phyloP scores from a whole-genome alignment of 2,888 invertebrate species.

The Drosophila multiciliata region DNA sequence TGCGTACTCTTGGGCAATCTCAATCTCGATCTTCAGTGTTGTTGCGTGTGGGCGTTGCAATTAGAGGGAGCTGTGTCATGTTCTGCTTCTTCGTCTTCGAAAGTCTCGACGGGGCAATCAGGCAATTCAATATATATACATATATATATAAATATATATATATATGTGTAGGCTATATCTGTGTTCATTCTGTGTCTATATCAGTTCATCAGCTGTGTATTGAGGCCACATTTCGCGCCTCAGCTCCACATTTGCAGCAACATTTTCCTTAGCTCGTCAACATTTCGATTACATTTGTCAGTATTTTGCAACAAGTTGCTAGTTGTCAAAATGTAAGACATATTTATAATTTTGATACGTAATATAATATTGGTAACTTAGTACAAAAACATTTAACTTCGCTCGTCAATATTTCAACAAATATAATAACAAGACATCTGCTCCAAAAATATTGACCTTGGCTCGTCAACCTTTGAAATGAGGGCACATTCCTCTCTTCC shows the following conservation, averaged over 20 bases:
- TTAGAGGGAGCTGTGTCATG: constrained; percentile 68
- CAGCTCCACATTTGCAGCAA: constrained; percentile 9
- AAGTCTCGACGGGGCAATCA: constrained; percentile 62
- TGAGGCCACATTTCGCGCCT: constrained; percentile 27
- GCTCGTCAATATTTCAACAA: not conserved
- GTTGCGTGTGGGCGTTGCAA: constrained; percentile 75
- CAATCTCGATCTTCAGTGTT: constrained; percentile 49
- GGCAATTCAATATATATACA: constrained; percentile 48
- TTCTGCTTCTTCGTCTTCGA: constrained; percentile 40
- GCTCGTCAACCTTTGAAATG: not conserved
- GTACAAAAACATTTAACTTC: constrained; percentile 37
- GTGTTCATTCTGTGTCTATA: constrained; percentile 11
- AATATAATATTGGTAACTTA: constrained; percentile 35
- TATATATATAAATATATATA: not conserved
- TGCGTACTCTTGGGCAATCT: constrained; percentile 66
- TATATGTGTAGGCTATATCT: not conserved
- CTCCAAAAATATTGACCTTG: too few relatives aligned
- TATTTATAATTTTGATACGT: too few relatives aligned
- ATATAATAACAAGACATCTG: too few relatives aligned
- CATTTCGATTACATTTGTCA: too few relatives aligned
- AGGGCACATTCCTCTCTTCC: constrained; percentile 63
- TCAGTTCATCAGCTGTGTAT: constrained; percentile 46
- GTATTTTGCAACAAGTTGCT: too few relatives aligned
- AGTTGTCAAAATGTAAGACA: too few relatives aligned
- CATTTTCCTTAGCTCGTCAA: too few relatives aligned